Base-by-base conservation (phyloP, 2,113 vertebrate genomes). In the Podocnemis expansa region DNA sequence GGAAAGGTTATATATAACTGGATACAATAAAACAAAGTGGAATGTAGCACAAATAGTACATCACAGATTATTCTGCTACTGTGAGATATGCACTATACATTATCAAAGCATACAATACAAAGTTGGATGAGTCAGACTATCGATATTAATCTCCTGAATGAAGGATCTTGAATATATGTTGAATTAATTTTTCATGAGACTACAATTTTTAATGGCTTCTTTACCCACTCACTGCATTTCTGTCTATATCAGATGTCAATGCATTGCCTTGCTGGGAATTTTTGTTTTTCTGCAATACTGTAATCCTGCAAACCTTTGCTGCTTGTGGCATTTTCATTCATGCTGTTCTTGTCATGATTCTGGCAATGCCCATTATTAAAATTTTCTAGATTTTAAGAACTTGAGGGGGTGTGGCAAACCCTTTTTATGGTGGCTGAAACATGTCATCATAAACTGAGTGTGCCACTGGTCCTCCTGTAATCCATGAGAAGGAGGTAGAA, bases 91-190 rank as follows among this genome's bases (percentile, higher is more conserved):
- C 92, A 92, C 95, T 31, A 87, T 93, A 80, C n/a, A 78, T 3
- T 78, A 89, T 6, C 9, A 70, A 91, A 82, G 47, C 41, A n/a
- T 52, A 79, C 1, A 19, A 45, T 73, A 90, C 70, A 90, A 73
- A 76, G 70, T 80, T 73, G 82, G 78, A 85, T 85, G 96, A 93
- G 84, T 93, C 93, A 78, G 85, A 89, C 52, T 82, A 43, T 87
- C 93, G 90, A 93, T 96, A 49, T 55, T 93, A 96, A 97, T 95
- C 96, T 96, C 73, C 86, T 96, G 94, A 97, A 97, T 96, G 94
- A 95, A 93, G 86, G 83, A 88, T 84, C 95, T 94, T 3, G 21
- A 82, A n/a, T 88, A 92, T 52, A 94, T 91, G 96, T 78, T 95
- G 85, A 91, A 84, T 91, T 82, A 89, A 82, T 81, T 82, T 91